Evolutionary conservation across 2,888 invertebrate genomes (phyloP).

Genomic region (Thysanoteuthis rhombus): DNA sequence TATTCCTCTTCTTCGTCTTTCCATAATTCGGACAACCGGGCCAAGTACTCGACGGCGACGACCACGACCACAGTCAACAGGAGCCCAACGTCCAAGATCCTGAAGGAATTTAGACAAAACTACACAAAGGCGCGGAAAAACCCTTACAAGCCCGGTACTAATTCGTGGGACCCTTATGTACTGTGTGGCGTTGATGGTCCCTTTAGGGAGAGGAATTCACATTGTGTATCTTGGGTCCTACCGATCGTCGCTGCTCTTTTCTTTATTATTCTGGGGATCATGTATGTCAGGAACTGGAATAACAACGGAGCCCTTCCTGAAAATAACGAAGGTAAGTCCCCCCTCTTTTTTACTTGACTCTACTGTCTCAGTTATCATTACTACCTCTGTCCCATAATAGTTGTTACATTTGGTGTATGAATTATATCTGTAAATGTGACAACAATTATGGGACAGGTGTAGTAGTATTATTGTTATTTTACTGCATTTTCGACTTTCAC

Average conservation of each 20-base stretch:
- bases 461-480: too few relatives aligned
- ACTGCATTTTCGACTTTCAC: too few relatives aligned
- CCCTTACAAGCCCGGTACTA: not conserved
- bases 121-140: not conserved
- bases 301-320: not conserved
- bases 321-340: not conserved
- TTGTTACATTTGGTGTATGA: too few relatives aligned
- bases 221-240: conserved; percentile 49
- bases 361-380: too few relatives aligned
- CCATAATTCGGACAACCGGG: not conserved
- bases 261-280: conserved; percentile 50
- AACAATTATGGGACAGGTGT: too few relatives aligned
- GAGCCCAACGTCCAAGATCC: not conserved
- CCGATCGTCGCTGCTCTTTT: conserved; percentile 49
- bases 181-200: not conserved
- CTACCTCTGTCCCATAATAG: too few relatives aligned
- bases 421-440: too few relatives aligned
- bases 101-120: conserved; percentile 12
- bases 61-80: not conserved
- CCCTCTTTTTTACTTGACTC: too few relatives aligned
- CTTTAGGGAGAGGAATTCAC: conserved; percentile 34
- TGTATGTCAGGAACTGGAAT: conserved; percentile 41
- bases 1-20: not conserved
- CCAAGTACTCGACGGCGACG: not conserved
- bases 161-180: not conserved